Evolutionary conservation across 2,113 vertebrate genomes (phyloP), one percentile per base, ranked within the genome.

Genomic region (Indicator maculatus): DNA sequence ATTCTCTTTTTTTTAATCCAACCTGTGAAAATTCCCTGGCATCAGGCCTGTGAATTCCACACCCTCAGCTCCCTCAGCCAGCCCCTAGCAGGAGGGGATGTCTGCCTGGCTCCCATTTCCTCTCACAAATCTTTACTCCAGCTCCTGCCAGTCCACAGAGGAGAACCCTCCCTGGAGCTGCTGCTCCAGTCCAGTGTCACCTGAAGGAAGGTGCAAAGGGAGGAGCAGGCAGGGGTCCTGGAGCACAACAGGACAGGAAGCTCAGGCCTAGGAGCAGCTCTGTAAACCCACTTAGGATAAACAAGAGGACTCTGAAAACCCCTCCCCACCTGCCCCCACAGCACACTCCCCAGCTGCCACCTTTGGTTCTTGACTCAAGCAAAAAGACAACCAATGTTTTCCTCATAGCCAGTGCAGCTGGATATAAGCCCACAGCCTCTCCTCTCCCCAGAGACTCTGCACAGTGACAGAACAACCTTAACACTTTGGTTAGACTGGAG

Each of bases 361-460:
- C 1, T 24, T 71, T 50, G 3, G 30, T 64, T 27, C 18, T 13
- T 55, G 11, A 19, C 18, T 66, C 52, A 71, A 24, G 5, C 18
- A 47, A 38, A 79, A 12, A 17, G 8, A 69, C 8, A 2, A 52
- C 7, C 88, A 86, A 33, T 8, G 5, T 13, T 66, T 70, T 30
- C 28, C 30, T 72, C 30, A 30, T 11, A 4, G 0, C 39, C 16
- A 73, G 6, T 1, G 9, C 30, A 63, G 18, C 9, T 23, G 6
- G 3, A 5, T 4, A 21, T 3, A 75, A 16, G 13, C 1, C 4
- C 10, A 5, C 2, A 8, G 8, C 5, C 4, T 5, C 5, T 76
- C 31, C 47, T 24, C 78, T 56, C 15, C 23, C 8, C 31, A 18
- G 2, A 15, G 18, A 6, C 6, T 64, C 30, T 56, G 16, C 18